These are phyloP conservation scores for Plagodis dolabraria DNA, from an alignment of 2,888 invertebrate genomes.

Conservation along the genomic window DNA sequence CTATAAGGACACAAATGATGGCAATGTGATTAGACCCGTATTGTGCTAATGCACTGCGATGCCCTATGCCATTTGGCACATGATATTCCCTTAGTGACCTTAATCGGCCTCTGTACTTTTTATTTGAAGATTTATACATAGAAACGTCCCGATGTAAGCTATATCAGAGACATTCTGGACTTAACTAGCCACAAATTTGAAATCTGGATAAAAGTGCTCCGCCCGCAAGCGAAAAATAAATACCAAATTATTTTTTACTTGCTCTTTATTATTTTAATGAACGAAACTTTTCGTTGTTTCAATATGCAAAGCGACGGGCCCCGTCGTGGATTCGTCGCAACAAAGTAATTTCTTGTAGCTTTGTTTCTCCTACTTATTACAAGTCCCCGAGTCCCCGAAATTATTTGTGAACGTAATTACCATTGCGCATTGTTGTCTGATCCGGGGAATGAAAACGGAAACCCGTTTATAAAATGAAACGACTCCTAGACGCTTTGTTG, in stretches of 20 bases:
- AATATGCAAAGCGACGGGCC: constrained; percentile 40
- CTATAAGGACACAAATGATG: no score
- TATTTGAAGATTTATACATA: no score
- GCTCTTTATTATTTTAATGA: constrained; percentile 21
- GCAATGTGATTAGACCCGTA: no score
- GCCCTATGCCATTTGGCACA: no score
- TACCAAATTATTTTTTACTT: constrained; percentile 3
- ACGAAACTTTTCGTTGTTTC: constrained; percentile 41
- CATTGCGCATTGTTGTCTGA: constrained; percentile 57
- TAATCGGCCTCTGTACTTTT: no score
- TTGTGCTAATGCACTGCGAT: no score
- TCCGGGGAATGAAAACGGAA: constrained; percentile 55
- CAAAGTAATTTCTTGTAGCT: constrained; percentile 50
- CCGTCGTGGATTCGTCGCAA: constrained; percentile 40
- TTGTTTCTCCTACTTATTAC: constrained; percentile 35
- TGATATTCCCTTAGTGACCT: no score
- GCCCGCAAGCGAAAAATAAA: background rate
- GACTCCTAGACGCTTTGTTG: constrained; percentile 40
- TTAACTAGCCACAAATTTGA: no score
- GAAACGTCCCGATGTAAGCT: no score
- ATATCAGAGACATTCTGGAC: no score
- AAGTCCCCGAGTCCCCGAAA: constrained; percentile 45
- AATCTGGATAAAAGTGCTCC: no score
- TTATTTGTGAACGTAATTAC: constrained; percentile 65
- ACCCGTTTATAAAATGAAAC: constrained; percentile 51